These are phyloP conservation scores for Sphenopsis melanotis DNA, from an alignment of 2,797 vertebrate genomes.

Conservation along the genomic window DNA sequence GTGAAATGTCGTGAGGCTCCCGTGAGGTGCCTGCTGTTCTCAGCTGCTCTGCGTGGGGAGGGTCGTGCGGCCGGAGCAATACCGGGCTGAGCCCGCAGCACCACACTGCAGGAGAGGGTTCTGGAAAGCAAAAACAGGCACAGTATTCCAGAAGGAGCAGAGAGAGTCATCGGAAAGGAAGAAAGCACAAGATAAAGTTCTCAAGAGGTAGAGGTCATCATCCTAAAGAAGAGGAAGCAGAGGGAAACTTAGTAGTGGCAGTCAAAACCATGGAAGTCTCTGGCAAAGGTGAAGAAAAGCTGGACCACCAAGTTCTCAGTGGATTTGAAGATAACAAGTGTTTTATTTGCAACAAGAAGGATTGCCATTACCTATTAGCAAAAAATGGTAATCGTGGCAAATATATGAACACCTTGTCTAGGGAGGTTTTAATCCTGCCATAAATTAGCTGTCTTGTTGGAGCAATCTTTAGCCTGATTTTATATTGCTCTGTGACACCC, in stretches of 20 bases:
- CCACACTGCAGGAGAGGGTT: fast-evolving
- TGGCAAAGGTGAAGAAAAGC: background rate
- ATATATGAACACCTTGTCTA: background rate
- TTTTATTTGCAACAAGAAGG: background rate
- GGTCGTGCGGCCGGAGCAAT: fast-evolving
- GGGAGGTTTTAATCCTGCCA: background rate
- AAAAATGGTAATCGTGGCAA: background rate
- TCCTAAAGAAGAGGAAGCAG: background rate
- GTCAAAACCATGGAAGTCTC: background rate
- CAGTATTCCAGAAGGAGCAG: background rate
- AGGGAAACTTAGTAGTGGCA: background rate
- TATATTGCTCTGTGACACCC: background rate
- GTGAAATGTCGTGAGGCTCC: too few relatives aligned
- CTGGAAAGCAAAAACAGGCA: background rate
- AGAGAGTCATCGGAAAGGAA: background rate
- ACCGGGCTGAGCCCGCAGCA: background rate
- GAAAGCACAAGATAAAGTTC: background rate
- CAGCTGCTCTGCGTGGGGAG: background rate
- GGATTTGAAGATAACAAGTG: background rate
- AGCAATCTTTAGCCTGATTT: background rate
- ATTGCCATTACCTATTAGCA: background rate
- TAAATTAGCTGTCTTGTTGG: background rate
- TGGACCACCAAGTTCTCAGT: background rate
- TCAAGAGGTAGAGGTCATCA: background rate
- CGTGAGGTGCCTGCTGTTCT: fast-evolving